A percentile compares a stretch with the other conserved stretches of the same genome.
Conservation (phyloP, 2,113 vertebrate genomes). For the Coregonus clupeaformis region DNA sequence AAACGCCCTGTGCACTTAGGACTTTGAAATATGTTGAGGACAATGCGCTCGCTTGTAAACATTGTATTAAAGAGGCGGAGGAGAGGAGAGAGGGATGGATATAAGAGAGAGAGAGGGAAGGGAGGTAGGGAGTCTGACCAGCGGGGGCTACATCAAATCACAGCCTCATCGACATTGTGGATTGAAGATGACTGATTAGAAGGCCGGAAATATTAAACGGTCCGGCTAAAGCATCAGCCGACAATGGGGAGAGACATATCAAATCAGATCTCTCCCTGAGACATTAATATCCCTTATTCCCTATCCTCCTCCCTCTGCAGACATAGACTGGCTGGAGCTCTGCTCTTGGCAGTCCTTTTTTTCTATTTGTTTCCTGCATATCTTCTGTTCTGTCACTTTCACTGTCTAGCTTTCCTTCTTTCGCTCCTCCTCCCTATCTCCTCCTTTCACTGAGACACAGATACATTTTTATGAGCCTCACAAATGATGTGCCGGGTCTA, state of each 20-base stretch:
- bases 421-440: slow-evolving; percentile 45
- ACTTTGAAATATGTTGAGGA: slow-evolving; percentile 85
- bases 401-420: slow-evolving; percentile 17
- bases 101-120: not conserved
- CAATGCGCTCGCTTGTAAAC: slow-evolving; percentile 62
- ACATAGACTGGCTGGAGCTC: too few relatives aligned
- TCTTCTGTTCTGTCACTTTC: slow-evolving; percentile 15
- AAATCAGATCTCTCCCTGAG: slow-evolving; percentile 87
- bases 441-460: slow-evolving; percentile 71
- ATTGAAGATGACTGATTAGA: slow-evolving; percentile 81
- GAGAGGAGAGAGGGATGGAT: slow-evolving; percentile 25
- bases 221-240: slow-evolving; percentile 80
- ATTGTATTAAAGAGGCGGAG: slow-evolving; percentile 58
- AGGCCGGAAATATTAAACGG: slow-evolving; percentile 79
- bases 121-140: slow-evolving; percentile 18
- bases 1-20: slow-evolving; percentile 81
- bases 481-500: slow-evolving; percentile 74
- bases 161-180: slow-evolving; percentile 36
- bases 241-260: slow-evolving; percentile 87
- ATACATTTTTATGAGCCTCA: slow-evolving; percentile 80
- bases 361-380: slow-evolving; percentile 3
- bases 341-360: not conserved
- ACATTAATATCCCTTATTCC: slow-evolving; percentile 81
- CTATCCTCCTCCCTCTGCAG: slow-evolving; percentile 30
- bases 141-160: slow-evolving; percentile 43